Percentiles rank a stretch among this genome's conserved stretches.
phyloP scores from a whole-genome alignment of 2,888 invertebrate species.

The Drosophila phalerata region DNA sequence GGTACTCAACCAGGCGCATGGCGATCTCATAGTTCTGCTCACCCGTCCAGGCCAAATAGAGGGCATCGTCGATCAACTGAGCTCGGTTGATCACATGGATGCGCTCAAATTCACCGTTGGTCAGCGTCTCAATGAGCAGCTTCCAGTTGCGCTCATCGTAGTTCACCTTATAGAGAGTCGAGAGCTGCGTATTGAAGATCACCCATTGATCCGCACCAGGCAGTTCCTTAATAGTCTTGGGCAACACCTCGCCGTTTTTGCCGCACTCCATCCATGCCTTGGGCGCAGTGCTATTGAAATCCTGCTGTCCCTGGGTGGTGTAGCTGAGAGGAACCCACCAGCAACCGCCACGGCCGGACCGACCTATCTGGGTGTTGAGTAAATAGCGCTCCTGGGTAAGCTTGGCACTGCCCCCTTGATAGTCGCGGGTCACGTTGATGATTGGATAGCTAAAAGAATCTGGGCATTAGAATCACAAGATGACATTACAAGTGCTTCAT shows the following conservation, averaged over 20 bases:
- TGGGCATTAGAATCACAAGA: not conserved
- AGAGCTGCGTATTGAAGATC: constrained; percentile 90
- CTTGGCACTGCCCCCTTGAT: constrained; percentile 86
- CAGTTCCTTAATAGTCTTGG: constrained; percentile 82
- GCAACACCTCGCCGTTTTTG: constrained; percentile 55
- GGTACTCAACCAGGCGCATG: constrained; percentile 87
- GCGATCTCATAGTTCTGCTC: constrained; percentile 89
- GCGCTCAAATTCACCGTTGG: constrained; percentile 86
- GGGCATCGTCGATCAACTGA: constrained; percentile 92
- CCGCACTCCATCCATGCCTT: constrained; percentile 87
- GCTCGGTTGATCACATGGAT: constrained; percentile 92
- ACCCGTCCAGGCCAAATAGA: constrained; percentile 89
- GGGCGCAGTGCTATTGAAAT: constrained; percentile 87
- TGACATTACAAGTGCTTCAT: not conserved
- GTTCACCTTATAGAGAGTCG: constrained; percentile 91
- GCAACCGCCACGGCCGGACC: constrained; percentile 77
- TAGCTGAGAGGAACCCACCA: constrained; percentile 90
- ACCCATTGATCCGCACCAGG: constrained; percentile 88
- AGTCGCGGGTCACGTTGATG: constrained; percentile 88
- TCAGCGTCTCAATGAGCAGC: constrained; percentile 87
- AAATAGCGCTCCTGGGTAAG: constrained; percentile 87
- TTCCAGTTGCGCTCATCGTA: constrained; percentile 92
- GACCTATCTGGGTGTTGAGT: constrained; percentile 76
- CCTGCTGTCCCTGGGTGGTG: constrained; percentile 85
- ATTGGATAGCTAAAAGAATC: constrained; percentile 88